phyloP scores from a whole-genome alignment of 1,140 invertebrate species.

The Cardiocondyla obscurior region DNA sequence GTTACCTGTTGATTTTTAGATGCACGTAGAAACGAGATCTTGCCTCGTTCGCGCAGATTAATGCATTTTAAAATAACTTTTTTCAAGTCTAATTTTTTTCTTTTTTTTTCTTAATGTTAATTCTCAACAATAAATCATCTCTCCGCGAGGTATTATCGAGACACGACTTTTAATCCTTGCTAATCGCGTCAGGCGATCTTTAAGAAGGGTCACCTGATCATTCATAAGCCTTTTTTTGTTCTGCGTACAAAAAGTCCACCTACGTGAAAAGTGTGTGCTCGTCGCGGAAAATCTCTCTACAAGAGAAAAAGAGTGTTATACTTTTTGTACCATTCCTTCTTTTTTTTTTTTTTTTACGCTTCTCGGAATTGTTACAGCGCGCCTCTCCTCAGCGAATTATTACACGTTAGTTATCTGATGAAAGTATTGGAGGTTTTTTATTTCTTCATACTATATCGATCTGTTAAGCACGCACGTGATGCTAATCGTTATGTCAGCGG shows the following conservation, averaged over 20 bases:
- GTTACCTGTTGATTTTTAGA: neutral
- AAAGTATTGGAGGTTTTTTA: neutral
- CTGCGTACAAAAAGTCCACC: neutral
- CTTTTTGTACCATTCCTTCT: too few relatives aligned
- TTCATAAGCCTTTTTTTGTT: neutral
- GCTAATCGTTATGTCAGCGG: conserved; percentile 9
- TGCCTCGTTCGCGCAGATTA: neutral
- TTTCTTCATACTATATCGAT: conserved; percentile 13
- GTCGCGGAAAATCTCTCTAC: neutral
- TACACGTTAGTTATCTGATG: conserved; percentile 10
- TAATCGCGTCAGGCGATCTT: neutral
- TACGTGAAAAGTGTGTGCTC: conserved; percentile 12
- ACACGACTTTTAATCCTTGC: neutral
- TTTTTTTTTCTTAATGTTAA: neutral
- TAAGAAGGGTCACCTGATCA: neutral
- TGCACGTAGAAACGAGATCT: neutral
- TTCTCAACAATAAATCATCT: neutral
- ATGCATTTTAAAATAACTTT: neutral
- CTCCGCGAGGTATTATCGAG: neutral
- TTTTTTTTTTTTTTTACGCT: conserved; percentile 17
- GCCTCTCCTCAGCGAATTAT: neutral
- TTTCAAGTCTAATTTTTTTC: too few relatives aligned
- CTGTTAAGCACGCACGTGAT: neutral
- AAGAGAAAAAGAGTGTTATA: neutral
- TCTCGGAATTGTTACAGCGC: neutral